phyloP scores from a whole-genome alignment of 2,113 vertebrate species.

The Dasyornis broadbenti region DNA sequence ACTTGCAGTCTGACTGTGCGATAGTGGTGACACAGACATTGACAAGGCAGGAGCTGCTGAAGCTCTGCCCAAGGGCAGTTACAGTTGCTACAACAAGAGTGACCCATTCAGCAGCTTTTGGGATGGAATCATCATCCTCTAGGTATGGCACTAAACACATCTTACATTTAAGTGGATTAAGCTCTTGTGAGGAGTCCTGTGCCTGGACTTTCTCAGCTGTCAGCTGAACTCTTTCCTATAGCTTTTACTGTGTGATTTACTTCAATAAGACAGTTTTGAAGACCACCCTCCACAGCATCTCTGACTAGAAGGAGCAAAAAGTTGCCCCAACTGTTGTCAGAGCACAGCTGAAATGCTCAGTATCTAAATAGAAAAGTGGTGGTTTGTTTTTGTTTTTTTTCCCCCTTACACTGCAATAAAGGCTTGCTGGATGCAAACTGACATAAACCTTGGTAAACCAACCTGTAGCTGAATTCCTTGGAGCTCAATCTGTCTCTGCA shows the following conservation, averaged over 20 bases:
- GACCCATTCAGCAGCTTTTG: neutral
- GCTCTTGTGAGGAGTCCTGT: neutral
- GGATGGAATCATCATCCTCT: neutral
- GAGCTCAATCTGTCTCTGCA: neutral
- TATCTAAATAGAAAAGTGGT: neutral
- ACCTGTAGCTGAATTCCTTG: neutral
- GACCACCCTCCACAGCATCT: neutral
- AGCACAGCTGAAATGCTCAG: neutral
- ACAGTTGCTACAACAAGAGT: neutral
- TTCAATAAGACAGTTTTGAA: neutral
- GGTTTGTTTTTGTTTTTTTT: neutral
- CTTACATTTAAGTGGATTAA: neutral
- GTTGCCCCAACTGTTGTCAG: neutral
- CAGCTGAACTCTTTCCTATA: neutral
- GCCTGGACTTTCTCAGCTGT: neutral
- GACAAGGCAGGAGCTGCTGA: neutral
- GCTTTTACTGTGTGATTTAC: neutral
- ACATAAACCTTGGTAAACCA: neutral
- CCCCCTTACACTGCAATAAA: neutral
- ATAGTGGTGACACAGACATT: neutral
- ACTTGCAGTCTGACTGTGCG: neutral
- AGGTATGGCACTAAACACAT: neutral
- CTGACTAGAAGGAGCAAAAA: neutral
- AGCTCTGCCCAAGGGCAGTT: neutral
- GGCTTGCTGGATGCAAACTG: neutral